A percentile compares a stretch with the other conserved stretches of the same genome.
These are phyloP conservation scores for Pseudomyrmex gracilis DNA, from an alignment of 1,140 invertebrate genomes.

Conservation along the genomic window DNA sequence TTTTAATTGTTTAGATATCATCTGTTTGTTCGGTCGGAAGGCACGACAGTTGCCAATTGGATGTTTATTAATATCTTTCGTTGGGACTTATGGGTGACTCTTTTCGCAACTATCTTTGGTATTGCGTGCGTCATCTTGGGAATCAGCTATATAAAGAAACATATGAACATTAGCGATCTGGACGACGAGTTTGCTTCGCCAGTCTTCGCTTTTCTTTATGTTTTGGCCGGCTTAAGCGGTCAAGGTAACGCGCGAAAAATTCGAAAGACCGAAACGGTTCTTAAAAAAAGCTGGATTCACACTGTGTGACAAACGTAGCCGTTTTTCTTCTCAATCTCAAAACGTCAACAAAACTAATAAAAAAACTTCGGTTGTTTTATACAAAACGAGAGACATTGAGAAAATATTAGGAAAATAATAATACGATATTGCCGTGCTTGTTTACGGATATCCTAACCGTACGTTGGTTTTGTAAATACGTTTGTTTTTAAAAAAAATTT, in stretches of 20 bases:
- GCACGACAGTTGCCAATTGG: slow-evolving; percentile 63
- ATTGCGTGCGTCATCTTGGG: slow-evolving; percentile 46
- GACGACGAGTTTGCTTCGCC: slow-evolving; percentile 65
- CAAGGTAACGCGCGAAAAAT: slow-evolving; percentile 66
- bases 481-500: no score
- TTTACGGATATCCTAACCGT: no score
- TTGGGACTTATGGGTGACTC: slow-evolving; percentile 58
- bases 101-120: slow-evolving; percentile 48
- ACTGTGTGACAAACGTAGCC: no score
- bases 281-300: no score
- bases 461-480: no score
- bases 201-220: slow-evolving; percentile 68
- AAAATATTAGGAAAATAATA: no score
- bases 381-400: no score
- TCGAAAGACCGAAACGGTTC: no score
- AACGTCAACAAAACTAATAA: no score
- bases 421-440: no score
- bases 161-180: slow-evolving; percentile 37
- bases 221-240: slow-evolving; percentile 71
- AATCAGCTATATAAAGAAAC: slow-evolving; percentile 67
- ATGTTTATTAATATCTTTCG: slow-evolving; percentile 74
- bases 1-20: slow-evolving; percentile 62
- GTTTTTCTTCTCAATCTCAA: no score
- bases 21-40: slow-evolving; percentile 69
- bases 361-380: no score